phyloP scores from a whole-genome alignment of 2,797 vertebrate species.

The Pantherophis alleghaniensis region DNA sequence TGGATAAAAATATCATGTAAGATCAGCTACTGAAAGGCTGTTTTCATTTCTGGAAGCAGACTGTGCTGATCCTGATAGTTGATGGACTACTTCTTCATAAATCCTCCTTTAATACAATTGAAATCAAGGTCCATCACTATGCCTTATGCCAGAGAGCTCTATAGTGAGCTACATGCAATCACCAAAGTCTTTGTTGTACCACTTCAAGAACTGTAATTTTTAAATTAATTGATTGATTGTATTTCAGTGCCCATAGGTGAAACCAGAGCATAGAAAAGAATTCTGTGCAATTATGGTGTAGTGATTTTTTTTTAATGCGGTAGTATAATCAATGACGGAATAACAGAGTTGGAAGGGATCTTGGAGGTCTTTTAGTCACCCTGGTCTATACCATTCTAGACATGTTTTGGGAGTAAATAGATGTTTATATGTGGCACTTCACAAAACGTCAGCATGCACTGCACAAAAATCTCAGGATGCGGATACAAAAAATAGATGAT shows the following conservation, averaged over 20 bases:
- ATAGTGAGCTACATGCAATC: not conserved
- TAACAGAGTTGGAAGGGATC: not conserved
- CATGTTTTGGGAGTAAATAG: not conserved
- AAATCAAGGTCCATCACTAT: not conserved
- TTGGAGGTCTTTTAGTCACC: not conserved
- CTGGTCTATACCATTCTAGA: not conserved
- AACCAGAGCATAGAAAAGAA: not conserved
- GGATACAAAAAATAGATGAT: not conserved
- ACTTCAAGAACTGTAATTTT: not conserved
- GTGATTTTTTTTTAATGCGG: not conserved
- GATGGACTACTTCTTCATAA: not conserved
- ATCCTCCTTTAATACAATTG: not conserved
- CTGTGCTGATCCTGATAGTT: no score
- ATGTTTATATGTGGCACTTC: not conserved
- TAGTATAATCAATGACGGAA: not conserved
- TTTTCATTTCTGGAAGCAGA: not conserved
- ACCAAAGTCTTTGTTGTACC: not conserved
- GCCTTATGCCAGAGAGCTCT: no score
- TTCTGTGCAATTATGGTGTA: not conserved
- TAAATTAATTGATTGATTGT: not conserved
- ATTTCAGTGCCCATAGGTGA: not conserved
- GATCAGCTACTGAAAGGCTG: not conserved
- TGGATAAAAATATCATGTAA: not conserved
- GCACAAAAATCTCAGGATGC: not conserved
- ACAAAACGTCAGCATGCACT: not conserved